Evolutionary conservation across 2,797 vertebrate genomes (phyloP), one percentile per base, ranked within the genome.

Genomic region (Sparidentex hasta): DNA sequence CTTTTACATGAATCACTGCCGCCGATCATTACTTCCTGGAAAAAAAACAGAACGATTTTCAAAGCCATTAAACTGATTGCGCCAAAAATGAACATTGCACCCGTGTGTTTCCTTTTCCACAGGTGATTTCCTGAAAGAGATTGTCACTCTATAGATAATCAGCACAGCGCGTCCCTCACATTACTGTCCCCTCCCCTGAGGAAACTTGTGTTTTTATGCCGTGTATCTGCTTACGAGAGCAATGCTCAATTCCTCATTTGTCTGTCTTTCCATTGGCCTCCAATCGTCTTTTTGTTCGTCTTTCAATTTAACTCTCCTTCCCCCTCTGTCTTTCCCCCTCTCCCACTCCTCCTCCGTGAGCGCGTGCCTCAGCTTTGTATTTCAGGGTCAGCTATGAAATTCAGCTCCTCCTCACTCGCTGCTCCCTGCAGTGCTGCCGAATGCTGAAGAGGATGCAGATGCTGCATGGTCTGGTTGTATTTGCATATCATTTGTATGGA

Each of bases 401-500:
- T 18, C 74, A 71, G 67, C 72, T 56, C 56, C 78, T 70, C 61
- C 57, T 74, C 18, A n/a, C 27, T 65, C 20, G 9, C 51, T 23
- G 73, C 59, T 81, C 50, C 59, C 66, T 71, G 66, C 64, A 64
- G 65, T 51, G 71, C 70, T 74, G 61, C 76, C 74, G 64, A 76
- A 80, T 64, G 17, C 51, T 69, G 54, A 54, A 81, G 63, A 66
- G 48, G 78, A 75, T 75, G 62, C 73, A 61, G 54, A 71, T 38
- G 65, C 67, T 56, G 55, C 68, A 63, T 21, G 41, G 52, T 79
- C 16, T 38, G 64, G 12, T n/a, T 63, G 3, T 25, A 83, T 84
- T 87, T 78, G 79, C 83, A 83, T 87, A 58, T 25, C 27, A 43
- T 85, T 83, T 79, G 33, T 71, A 68, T 66, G 71, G 52, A 84